These are phyloP conservation scores for Lonchura striata DNA, from an alignment of 2,113 vertebrate species.

Conservation along the genomic window DNA sequence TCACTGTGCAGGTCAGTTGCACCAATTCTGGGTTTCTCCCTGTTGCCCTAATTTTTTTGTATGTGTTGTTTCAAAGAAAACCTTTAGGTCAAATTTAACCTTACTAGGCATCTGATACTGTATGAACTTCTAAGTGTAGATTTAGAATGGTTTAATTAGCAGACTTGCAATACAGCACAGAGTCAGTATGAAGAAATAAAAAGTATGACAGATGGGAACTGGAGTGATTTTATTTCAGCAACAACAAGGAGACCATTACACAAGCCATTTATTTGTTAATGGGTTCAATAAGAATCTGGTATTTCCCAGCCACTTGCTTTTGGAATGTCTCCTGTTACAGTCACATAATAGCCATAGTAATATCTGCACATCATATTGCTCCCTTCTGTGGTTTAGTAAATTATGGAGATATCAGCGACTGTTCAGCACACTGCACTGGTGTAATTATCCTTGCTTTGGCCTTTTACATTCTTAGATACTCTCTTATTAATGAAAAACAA, in stretches of 20 bases:
- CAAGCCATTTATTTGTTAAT: conserved; percentile 54
- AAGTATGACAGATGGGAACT: neutral
- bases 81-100: neutral
- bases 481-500: neutral
- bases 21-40: neutral
- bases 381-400: conserved; percentile 24
- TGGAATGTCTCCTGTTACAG: conserved; percentile 9
- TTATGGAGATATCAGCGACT: neutral
- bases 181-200: neutral
- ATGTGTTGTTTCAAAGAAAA: neutral
- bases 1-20: neutral
- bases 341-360: conserved; percentile 28
- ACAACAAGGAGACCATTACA: conserved; percentile 26
- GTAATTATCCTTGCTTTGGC: neutral
- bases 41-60: neutral
- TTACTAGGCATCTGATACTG: neutral
- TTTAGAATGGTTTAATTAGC: neutral
- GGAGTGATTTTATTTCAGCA: conserved; percentile 15
- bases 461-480: neutral
- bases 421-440: neutral
- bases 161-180: neutral
- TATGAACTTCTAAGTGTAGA: neutral
- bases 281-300: neutral
- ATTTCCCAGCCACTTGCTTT: conserved; percentile 14
- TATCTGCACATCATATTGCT: conserved; percentile 25